phyloP scores from a whole-genome alignment of 1,140 invertebrate genomes.

The Uloborus diversus region DNA sequence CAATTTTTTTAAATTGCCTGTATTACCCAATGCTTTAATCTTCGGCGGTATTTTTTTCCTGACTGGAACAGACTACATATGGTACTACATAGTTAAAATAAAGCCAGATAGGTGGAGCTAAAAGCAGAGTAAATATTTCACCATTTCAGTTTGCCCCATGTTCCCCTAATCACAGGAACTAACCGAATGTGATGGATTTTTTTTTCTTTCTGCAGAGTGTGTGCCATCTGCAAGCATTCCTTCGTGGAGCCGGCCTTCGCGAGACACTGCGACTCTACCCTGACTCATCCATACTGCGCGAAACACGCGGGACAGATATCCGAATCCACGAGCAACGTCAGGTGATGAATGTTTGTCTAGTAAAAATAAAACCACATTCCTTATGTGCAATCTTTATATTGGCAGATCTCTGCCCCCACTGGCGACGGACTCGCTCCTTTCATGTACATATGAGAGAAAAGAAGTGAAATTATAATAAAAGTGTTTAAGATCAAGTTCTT shows the following conservation, averaged over 20 bases:
- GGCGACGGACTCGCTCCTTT: too few species aligned
- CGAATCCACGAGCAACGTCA: neutral
- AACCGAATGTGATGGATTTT: neutral
- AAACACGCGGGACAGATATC: constrained; percentile 58
- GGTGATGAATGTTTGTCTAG: too few species aligned
- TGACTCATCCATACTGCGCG: constrained; percentile 68
- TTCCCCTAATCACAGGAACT: neutral
- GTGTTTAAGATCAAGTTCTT: too few species aligned
- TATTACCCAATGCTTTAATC: neutral
- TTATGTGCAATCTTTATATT: too few species aligned
- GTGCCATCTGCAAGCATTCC: constrained; percentile 67
- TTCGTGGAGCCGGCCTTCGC: constrained; percentile 67
- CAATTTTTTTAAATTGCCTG: too few species aligned
- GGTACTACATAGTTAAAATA: neutral
- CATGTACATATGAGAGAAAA: too few species aligned
- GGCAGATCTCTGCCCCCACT: too few species aligned
- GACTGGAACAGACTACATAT: too few species aligned
- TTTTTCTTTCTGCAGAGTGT: constrained; percentile 64
- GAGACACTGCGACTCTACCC: constrained; percentile 67
- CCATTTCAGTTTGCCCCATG: neutral
- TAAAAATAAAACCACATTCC: too few species aligned
- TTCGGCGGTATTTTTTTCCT: neutral
- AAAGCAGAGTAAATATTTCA: neutral
- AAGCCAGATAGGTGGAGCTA: neutral
- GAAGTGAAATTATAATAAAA: too few species aligned